Percentiles rank a stretch among this genome's conserved stretches.
These are phyloP conservation scores for Urosaurus nigricauda DNA, from an alignment of 2,797 vertebrate genomes.

Conservation along the genomic window DNA sequence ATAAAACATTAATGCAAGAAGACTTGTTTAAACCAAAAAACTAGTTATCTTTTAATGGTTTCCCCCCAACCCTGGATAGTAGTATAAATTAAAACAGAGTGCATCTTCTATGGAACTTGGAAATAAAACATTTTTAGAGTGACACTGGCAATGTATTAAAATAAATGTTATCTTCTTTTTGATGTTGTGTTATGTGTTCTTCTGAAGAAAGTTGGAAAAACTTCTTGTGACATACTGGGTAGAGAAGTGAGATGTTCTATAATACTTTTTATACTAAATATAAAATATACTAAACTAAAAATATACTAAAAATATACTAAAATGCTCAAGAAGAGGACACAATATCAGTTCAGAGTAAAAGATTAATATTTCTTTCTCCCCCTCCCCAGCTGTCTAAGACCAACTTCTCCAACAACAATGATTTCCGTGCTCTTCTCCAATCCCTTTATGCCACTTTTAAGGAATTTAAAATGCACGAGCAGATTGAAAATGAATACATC, in stretches of 20 bases:
- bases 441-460: slow-evolving; percentile 97
- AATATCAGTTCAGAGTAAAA: background rate
- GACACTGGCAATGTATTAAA: background rate
- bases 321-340: slow-evolving; percentile 25
- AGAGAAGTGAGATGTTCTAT: background rate
- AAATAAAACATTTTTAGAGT: background rate
- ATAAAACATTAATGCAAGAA: too few relatives aligned
- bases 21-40: too few relatives aligned
- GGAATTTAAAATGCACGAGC: slow-evolving; percentile 99
- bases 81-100: background rate
- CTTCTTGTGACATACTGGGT: background rate
- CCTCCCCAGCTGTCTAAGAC: slow-evolving; percentile 92
- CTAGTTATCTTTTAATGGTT: too few relatives aligned
- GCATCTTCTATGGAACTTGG: background rate
- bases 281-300: too few relatives aligned
- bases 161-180: background rate
- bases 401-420: slow-evolving; percentile 99
- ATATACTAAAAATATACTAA: too few relatives aligned
- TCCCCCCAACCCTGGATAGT: too few relatives aligned
- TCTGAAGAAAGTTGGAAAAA: background rate
- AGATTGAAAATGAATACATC: slow-evolving; percentile 98
- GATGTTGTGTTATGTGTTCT: background rate
- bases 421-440: slow-evolving; percentile 95
- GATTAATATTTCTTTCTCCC: slow-evolving; percentile 48
- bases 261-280: too few relatives aligned